Base-by-base conservation (phyloP, 2,888 invertebrate genomes). In the Callyntrura sp. region DNA sequence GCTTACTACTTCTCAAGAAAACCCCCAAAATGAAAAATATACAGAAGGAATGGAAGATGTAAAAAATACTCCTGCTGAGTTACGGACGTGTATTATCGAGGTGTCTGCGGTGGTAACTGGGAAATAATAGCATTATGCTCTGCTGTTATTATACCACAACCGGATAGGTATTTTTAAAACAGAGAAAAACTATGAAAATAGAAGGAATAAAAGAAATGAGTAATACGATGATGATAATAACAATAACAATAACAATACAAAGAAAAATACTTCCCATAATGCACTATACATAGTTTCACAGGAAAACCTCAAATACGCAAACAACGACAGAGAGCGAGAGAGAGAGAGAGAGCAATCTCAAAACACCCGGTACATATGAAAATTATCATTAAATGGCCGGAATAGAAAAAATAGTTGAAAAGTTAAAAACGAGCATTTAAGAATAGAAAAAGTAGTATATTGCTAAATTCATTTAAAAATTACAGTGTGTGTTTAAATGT, bases 21-120 rank as follows among this genome's bases (percentile, higher is more conserved):
- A 35, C 35, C 35, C 65, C 70, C 43, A 43, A 28, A 43, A 62
- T 11, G 5, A 35, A 79, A 57, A 20, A 25, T 35, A 79, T 25
- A 60, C 2, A 48, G 51, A 11, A 48, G 51, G n/a, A 51, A 51
- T 35, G 48, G 76, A 79, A 17, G 60, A 35, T 60, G 65, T 35
- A 35, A 35, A 35, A 35, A 35, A 35, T 35, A 62, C 84, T 60
- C 88, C 88, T 45, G 88, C 28, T 35, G 88, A 43, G 88, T 35
- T 35, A 35, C 35, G 35, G 35, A 35, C 35, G 35, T 35, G 35
- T 35, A 35, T 35, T 35, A 35, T 51, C n/a, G 11, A 51, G 60
- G 60, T 60, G 20, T 35, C 35, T 35, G 35, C 51, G 88, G 82
- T 62, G 62, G 76, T 45, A n/a, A n/a, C n/a, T n/a, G 78, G 70